Base-by-base conservation (phyloP, 1,140 invertebrate genomes). In the Drosophila ficusphila region DNA sequence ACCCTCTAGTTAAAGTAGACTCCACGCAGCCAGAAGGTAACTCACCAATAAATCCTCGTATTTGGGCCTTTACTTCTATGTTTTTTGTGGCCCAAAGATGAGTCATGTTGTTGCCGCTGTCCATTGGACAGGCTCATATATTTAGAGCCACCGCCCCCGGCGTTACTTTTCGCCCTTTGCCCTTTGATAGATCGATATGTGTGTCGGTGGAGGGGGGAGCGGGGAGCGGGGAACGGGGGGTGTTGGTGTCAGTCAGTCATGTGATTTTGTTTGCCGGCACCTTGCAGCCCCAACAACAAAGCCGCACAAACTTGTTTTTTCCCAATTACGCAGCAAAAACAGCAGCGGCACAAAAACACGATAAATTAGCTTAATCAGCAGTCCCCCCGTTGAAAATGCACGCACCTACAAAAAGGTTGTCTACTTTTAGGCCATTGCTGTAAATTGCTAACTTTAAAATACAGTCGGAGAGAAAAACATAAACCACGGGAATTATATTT, bases 181-280 rank as follows among this genome's bases (percentile, higher is more conserved):
- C 27, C 27, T 14, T 38, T 73, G 68, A 72, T 76, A 83, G 79
- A 83, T 83, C 79, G 79, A 83, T 83, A 83, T 47, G 53, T 61
- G 41, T 44, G 7, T 27, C 34, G 19, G 25, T 14, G 25, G 6
- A 12, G 61, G 62, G 36, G n/a, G n/a, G n/a, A n/a, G n/a, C n/a
- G n/a, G n/a, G n/a, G n/a, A n/a, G n/a, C n/a, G n/a, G n/a, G n/a
- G n/a, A n/a, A n/a, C n/a, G n/a, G n/a, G n/a, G n/a, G n/a, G n/a
- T n/a, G n/a, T n/a, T n/a, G n/a, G n/a, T n/a, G n/a, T n/a, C n/a
- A n/a, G n/a, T n/a, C n/a, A n/a, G 47, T 76, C 67, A 62, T 82
- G 47, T 53, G 49, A 73, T 72, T 42, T 48, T 46, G 34, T 74
- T 62, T 46, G 51, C 23, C 46, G 36, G 44, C 54, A 58, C 34